phyloP scores from a whole-genome alignment of 64 coral and sea anemone species.

The Stichodactyla helianthus region DNA sequence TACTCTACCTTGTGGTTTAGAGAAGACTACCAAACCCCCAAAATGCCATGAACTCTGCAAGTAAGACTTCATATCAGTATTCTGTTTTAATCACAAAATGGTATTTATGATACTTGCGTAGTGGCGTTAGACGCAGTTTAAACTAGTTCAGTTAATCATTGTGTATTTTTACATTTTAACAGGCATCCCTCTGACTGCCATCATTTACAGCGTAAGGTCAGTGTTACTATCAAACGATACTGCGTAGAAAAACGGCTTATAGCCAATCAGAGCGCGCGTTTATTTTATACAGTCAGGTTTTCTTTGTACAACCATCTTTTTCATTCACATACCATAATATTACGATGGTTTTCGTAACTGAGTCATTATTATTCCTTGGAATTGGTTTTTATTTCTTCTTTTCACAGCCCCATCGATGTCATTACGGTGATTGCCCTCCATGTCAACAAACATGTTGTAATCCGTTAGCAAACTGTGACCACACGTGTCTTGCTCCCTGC shows the following conservation, averaged over 20 bases:
- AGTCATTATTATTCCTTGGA: background rate
- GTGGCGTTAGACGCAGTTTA: background rate
- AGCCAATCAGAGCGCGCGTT: background rate
- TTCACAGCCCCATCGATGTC: slow-evolving; percentile 75
- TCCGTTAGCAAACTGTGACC: slow-evolving; percentile 40
- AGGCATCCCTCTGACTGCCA: slow-evolving; percentile 89
- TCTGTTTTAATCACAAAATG: background rate
- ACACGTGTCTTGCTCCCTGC: slow-evolving; percentile 61
- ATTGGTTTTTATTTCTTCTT: background rate
- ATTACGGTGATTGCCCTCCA: slow-evolving; percentile 80
- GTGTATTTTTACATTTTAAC: background rate
- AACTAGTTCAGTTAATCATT: background rate
- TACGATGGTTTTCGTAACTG: background rate
- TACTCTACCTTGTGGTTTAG: slow-evolving; percentile 79
- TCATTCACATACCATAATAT: no score
- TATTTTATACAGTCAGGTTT: no score
- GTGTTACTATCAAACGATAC: background rate
- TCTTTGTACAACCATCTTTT: no score
- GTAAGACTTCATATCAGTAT: slow-evolving; percentile 24
- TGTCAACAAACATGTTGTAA: slow-evolving; percentile 64
- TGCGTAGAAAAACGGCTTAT: background rate
- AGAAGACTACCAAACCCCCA: slow-evolving; percentile 85
- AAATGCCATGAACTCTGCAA: slow-evolving; percentile 92
- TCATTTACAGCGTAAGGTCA: slow-evolving; percentile 75
- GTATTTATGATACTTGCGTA: background rate